These are phyloP conservation scores for Papilio polytes DNA, from an alignment of 1,140 invertebrate species.

Conservation along the genomic window DNA sequence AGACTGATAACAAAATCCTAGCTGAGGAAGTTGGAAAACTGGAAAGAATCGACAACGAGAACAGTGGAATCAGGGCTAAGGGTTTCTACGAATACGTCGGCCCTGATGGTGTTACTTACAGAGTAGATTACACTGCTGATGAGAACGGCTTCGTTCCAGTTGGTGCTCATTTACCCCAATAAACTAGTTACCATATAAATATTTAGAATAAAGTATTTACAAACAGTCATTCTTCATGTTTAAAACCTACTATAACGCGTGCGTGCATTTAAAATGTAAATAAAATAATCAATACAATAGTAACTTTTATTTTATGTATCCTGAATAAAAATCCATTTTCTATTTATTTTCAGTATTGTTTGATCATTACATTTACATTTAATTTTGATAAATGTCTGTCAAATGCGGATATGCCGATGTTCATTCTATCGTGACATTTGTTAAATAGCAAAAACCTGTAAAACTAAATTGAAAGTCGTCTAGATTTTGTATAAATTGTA, in stretches of 20 bases:
- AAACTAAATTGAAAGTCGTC: slow-evolving; percentile 2
- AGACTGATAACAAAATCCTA: slow-evolving; percentile 86
- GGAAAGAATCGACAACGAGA: slow-evolving; percentile 78
- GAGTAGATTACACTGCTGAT: slow-evolving; percentile 87
- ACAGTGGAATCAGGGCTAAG: slow-evolving; percentile 83
- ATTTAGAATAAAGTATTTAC: slow-evolving; percentile 33
- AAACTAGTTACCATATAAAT: slow-evolving; percentile 46
- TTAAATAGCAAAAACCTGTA: slow-evolving; percentile 12
- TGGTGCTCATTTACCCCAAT: slow-evolving; percentile 83
- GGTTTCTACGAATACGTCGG: slow-evolving; percentile 85
- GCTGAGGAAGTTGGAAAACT: slow-evolving; percentile 84
- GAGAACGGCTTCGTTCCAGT: slow-evolving; percentile 87
- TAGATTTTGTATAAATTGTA: slow-evolving; percentile 25
- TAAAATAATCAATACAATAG: neutral
- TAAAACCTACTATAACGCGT: neutral
- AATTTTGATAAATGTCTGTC: neutral
- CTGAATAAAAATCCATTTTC: neutral
- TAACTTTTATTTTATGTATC: slow-evolving; percentile 13
- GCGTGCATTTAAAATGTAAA: slow-evolving; percentile 16
- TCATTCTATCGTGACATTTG: slow-evolving; percentile 6
- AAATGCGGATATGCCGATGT: neutral
- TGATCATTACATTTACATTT: neutral
- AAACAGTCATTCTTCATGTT: neutral
- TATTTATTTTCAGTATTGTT: neutral
- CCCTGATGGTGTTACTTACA: slow-evolving; percentile 87